These are phyloP conservation scores for Oncorhynchus gorbuscha DNA, from an alignment of 2,113 vertebrate species.

Conservation along the genomic window DNA sequence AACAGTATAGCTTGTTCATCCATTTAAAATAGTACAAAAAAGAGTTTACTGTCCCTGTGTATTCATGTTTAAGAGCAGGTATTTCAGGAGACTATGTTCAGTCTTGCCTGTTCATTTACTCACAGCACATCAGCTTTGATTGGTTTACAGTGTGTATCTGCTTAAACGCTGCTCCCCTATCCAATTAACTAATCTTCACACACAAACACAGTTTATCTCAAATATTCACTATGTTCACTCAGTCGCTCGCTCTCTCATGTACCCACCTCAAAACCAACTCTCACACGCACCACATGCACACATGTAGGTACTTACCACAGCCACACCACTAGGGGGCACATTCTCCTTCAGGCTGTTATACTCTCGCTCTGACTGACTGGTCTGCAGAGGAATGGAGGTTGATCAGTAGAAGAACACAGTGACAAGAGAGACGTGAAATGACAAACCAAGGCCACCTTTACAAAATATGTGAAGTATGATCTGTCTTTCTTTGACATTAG, in stretches of 20 bases:
- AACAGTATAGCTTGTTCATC: neutral
- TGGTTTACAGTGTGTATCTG: neutral
- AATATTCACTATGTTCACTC: neutral
- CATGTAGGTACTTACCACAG: conserved; percentile 3
- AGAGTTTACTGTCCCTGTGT: neutral
- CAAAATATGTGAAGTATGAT: too few relatives aligned
- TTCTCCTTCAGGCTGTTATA: conserved; percentile 78
- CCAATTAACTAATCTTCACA: neutral
- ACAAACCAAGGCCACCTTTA: neutral
- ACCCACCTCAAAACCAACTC: neutral
- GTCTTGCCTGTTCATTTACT: neutral
- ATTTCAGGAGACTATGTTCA: neutral
- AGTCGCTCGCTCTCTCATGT: neutral
- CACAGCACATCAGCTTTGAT: neutral
- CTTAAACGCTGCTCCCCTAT: neutral
- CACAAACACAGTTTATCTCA: neutral
- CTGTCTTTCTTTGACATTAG: neutral
- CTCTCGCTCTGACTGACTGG: conserved; percentile 54
- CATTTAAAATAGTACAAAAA: neutral
- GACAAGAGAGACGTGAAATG: neutral
- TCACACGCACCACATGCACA: neutral
- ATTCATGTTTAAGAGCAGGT: neutral
- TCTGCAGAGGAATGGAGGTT: conserved; percentile 33
- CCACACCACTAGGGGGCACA: conserved; percentile 66
- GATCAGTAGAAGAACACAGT: neutral